Evolutionary conservation across 35 echinoderm and acorn worm genomes (phyloP).

Genomic region (Lytechinus variegatus): DNA sequence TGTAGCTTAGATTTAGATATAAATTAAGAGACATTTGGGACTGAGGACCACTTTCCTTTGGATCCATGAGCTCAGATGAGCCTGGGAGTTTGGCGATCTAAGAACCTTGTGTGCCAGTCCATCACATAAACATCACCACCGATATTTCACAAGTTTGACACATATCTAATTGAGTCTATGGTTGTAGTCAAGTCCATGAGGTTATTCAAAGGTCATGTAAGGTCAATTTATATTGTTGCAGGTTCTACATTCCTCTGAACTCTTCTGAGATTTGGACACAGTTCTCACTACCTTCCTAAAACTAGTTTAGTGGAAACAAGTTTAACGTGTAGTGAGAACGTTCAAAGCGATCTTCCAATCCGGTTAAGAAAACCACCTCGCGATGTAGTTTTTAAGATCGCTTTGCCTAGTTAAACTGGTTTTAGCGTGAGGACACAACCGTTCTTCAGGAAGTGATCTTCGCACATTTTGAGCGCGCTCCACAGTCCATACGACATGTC

Average conservation of each 20-base stretch:
- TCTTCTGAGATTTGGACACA: background rate
- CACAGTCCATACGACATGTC: background rate
- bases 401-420: no score
- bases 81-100: background rate
- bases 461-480: background rate
- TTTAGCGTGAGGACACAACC: no score
- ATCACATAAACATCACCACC: background rate
- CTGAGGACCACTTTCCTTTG: no score
- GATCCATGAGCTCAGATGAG: background rate
- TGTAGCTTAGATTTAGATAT: no score
- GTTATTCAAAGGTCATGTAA: slow-evolving; percentile 12
- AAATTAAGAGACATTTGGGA: no score
- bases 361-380: no score
- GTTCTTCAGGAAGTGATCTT: no score
- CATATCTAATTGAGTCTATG: background rate
- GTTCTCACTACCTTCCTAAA: no score
- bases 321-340: no score
- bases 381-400: no score
- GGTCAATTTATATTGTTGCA: slow-evolving; percentile 11
- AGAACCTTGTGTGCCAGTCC: background rate
- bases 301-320: no score
- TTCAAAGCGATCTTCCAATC: no score
- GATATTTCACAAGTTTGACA: background rate
- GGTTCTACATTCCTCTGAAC: background rate
- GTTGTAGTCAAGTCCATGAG: background rate